phyloP scores from a whole-genome alignment of 1,140 invertebrate species.

The Octopus sinensis region DNA sequence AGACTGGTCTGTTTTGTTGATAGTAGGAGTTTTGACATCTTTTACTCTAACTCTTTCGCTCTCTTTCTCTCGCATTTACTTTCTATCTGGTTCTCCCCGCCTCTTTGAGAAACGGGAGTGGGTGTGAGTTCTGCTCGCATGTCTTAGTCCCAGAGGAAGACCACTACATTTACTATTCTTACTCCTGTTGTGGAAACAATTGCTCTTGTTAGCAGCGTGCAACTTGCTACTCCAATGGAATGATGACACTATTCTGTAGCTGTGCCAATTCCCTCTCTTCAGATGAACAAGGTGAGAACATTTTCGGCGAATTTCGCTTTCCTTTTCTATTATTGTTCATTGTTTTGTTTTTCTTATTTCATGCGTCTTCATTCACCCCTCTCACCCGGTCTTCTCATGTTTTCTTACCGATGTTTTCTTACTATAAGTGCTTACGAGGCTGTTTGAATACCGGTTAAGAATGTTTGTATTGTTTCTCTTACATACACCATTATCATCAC shows the following conservation, averaged over 20 bases:
- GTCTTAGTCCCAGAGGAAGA: neutral
- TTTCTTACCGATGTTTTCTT: too few species aligned
- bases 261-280: neutral
- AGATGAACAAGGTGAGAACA: neutral
- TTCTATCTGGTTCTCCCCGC: neutral
- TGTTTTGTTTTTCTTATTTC: too few species aligned
- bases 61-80: neutral
- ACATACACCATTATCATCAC: too few species aligned
- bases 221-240: neutral
- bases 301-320: neutral
- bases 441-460: too few species aligned
- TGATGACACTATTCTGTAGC: slow-evolving; percentile 1
- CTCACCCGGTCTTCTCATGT: too few species aligned
- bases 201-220: neutral
- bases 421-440: too few species aligned
- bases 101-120: neutral
- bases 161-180: neutral
- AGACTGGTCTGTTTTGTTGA: too few species aligned
- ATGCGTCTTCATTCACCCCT: too few species aligned
- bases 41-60: too few species aligned
- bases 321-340: too few species aligned
- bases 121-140: neutral
- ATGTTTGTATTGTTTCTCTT: too few species aligned
- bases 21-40: too few species aligned
- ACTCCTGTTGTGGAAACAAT: neutral